Evolutionary conservation across 2,888 invertebrate species (phyloP), one percentile per base, ranked within the genome.

Genomic region (Trichogramma dendrolimi): DNA sequence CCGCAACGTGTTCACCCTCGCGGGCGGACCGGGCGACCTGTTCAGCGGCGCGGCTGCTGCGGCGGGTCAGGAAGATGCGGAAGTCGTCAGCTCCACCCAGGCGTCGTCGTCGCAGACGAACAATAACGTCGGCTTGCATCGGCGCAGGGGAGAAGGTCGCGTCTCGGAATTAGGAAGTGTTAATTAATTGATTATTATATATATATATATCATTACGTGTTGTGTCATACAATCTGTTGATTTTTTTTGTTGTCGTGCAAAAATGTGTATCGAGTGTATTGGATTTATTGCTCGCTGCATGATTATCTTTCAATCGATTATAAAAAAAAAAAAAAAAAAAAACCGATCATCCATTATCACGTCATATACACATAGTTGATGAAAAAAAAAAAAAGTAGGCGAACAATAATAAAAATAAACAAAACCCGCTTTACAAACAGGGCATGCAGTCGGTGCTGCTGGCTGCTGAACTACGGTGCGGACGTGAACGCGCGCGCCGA

Each of bases 401-500:
- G n/a, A n/a, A n/a, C n/a, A n/a, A n/a, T 27, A 27, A 2, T 27
- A 27, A 27, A 27, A 27, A 2, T 27, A 2, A 27, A 2, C 27
- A 27, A 27, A 27, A 27, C 27, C 27, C 27, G 27, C 3, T 27
- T 27, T 27, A 27, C 27, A 27, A 50, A 44, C 78, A 90, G 88
- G 88, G 91, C 58, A 86, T 90, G 77, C 86, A 89, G 56, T 85
- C 91, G 1, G 90, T 90, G 0, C 80, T 91, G 60, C 80, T 92
- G 75, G 8, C 81, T 95, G 44, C 80, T 94, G 68, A 88, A 87
- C 69, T 85, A 88, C 74, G 93, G 93, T 0, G 95, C 94, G 0
- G 88, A 94, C 72, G 89, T 94, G 2, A 94, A 94, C 78, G 89
- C 91, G 4, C 87, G 90, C 81, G 87, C 93, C 0, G 91, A 92